Percentiles rank a stretch among this genome's conserved stretches.
Evolutionary conservation across 2,113 vertebrate species (phyloP).

Genomic region (Cyanocitta stelleri): DNA sequence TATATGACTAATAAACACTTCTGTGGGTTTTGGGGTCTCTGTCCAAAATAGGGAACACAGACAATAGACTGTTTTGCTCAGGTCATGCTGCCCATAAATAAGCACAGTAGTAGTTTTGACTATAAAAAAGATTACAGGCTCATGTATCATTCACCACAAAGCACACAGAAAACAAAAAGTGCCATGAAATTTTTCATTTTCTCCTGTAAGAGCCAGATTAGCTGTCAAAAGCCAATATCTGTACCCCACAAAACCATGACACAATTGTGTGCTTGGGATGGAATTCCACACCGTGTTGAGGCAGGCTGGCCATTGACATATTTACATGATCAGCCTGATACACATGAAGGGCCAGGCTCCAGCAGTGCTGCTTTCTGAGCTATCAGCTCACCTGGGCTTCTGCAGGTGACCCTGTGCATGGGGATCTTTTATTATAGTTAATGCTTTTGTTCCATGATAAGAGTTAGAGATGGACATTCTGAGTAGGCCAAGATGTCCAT

Average conservation of each 20-base stretch:
- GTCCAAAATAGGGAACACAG: background rate
- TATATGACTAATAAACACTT: background rate
- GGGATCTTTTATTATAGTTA: background rate
- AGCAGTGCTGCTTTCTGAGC: background rate
- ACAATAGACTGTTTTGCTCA: background rate
- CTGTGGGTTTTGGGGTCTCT: background rate
- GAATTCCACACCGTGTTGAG: fast-evolving
- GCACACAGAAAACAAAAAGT: background rate
- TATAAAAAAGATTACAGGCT: background rate
- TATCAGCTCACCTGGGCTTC: background rate
- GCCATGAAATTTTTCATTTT: background rate
- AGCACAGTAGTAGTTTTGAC: background rate
- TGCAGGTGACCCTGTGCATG: background rate
- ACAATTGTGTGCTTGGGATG: background rate
- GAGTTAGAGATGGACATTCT: background rate
- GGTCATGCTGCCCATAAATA: background rate
- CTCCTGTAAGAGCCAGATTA: background rate
- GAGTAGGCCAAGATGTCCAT: background rate
- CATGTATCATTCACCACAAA: background rate
- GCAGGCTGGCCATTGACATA: background rate
- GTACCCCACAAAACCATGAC: background rate
- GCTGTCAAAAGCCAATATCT: background rate
- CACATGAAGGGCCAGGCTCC: background rate
- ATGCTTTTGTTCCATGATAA: background rate
- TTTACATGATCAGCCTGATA: background rate